phyloP scores from a whole-genome alignment of 1,140 invertebrate species.

The Bursaphelenchus mucronatus region DNA sequence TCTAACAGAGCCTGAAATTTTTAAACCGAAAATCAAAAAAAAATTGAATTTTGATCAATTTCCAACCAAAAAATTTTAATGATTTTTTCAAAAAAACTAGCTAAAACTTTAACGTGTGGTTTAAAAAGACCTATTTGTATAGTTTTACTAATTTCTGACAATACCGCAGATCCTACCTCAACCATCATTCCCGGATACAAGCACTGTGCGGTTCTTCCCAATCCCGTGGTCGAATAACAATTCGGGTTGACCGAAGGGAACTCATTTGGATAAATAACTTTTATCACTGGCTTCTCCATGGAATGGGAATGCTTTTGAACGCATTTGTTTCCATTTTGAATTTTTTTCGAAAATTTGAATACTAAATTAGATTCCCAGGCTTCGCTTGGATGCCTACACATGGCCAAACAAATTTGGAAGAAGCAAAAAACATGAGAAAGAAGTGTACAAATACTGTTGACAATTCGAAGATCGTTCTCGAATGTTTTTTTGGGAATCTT shows the following conservation, averaged over 20 bases:
- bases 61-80: too few relatives aligned
- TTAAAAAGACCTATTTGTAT: too few relatives aligned
- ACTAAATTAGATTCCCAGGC: neutral
- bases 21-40: too few relatives aligned
- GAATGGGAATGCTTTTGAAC: neutral
- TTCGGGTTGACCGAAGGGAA: neutral
- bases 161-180: neutral
- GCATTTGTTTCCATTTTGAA: neutral
- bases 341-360: neutral
- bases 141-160: too few relatives aligned
- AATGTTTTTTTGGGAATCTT: neutral
- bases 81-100: too few relatives aligned
- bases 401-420: neutral
- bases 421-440: neutral
- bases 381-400: neutral
- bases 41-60: too few relatives aligned
- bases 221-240: conserved; percentile 3
- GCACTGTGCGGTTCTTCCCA: neutral
- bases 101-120: too few relatives aligned
- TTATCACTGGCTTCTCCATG: neutral
- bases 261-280: neutral
- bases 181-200: conserved; percentile 14
- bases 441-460: neutral
- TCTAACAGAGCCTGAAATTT: too few relatives aligned
- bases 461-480: too few relatives aligned